These are phyloP conservation scores for Danionella cerebrum DNA, from an alignment of 2,113 vertebrate genomes.

Conservation along the genomic window DNA sequence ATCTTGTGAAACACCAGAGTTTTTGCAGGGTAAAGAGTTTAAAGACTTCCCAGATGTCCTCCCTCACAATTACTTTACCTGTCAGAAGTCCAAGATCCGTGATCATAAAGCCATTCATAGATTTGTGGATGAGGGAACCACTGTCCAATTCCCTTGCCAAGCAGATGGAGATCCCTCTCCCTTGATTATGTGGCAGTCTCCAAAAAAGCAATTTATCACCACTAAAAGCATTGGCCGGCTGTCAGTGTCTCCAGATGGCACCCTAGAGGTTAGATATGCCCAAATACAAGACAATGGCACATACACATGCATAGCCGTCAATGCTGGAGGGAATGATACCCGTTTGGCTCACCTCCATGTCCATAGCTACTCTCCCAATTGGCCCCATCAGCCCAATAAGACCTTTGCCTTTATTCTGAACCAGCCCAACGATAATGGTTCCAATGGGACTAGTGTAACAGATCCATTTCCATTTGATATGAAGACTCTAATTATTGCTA, in stretches of 20 bases:
- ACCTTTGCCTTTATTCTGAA: slow-evolving; percentile 97
- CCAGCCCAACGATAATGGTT: slow-evolving; percentile 87
- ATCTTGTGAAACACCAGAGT: slow-evolving; percentile 77
- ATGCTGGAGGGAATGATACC: slow-evolving; percentile 92
- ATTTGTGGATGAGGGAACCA: slow-evolving; percentile 92
- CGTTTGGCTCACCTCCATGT: slow-evolving; percentile 90
- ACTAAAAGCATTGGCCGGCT: slow-evolving; percentile 87
- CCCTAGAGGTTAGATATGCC: slow-evolving; percentile 91
- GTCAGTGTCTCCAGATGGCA: slow-evolving; percentile 85
- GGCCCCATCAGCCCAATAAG: slow-evolving; percentile 96
- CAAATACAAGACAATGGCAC: slow-evolving; percentile 98
- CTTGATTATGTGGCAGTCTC: slow-evolving; percentile 87
- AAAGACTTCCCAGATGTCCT: slow-evolving; percentile 93
- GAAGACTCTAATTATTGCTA: slow-evolving; percentile 96
- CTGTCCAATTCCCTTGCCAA: slow-evolving; percentile 83
- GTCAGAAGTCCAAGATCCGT: slow-evolving; percentile 83
- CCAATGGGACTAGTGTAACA: slow-evolving; percentile 84
- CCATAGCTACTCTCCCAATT: slow-evolving; percentile 96
- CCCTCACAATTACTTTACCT: slow-evolving; percentile 84
- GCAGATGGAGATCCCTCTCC: slow-evolving; percentile 88
- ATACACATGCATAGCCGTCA: slow-evolving; percentile 90
- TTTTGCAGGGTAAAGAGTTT: slow-evolving; percentile 90
- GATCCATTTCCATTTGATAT: slow-evolving; percentile 96
- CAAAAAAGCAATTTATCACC: slow-evolving; percentile 90
- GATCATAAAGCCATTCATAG: slow-evolving; percentile 88